Conservation (phyloP, 2,888 invertebrate genomes). For the Galeruca laticollis region DNA sequence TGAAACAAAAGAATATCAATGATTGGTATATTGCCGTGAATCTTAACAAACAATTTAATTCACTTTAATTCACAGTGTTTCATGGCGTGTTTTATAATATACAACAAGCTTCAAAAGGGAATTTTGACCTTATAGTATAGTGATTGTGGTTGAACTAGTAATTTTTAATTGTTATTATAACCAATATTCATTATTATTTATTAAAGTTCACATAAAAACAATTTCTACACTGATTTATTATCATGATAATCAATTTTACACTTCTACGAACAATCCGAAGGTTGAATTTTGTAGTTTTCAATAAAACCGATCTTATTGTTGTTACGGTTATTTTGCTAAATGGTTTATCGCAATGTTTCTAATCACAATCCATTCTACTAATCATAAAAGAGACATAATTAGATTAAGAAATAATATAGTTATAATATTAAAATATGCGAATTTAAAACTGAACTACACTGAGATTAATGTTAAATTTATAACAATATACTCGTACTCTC, state of each 20-base stretch:
- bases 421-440: no score
- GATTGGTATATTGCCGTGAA: no score
- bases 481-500: no score
- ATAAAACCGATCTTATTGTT: not conserved
- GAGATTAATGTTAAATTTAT: no score
- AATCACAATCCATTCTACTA: not conserved
- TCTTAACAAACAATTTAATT: no score
- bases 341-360: not conserved
- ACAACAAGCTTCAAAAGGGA: no score
- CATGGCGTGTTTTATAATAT: no score
- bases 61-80: no score
- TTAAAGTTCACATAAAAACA: not conserved
- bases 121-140: no score
- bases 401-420: not conserved
- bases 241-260: conserved; percentile 1
- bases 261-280: not conserved
- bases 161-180: not conserved
- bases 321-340: not conserved
- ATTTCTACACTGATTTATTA: not conserved
- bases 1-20: no score
- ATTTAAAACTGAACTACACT: no score
- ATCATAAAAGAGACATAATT: not conserved
- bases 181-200: not conserved
- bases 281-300: not conserved
- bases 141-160: no score